Conservation (phyloP, 2,797 vertebrate species). For the Chaenodraco wilsoni region DNA sequence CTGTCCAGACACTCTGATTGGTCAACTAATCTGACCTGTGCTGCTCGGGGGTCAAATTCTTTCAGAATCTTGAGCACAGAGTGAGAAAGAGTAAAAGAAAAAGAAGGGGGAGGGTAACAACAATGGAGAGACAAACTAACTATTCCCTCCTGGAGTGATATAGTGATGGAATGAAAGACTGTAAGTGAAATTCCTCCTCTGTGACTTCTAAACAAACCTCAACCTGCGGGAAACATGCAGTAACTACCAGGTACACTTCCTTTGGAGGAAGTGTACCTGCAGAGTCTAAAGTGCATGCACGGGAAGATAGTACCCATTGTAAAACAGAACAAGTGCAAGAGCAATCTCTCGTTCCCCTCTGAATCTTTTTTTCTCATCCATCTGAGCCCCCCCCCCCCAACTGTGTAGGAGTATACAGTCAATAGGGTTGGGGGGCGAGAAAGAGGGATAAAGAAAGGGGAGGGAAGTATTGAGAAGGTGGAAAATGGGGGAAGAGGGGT, state of each 20-base stretch:
- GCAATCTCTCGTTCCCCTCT: conserved; percentile 40
- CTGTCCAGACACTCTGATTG: conserved; percentile 86
- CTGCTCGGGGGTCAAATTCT: conserved; percentile 86
- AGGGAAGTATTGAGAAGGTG: conserved; percentile 71
- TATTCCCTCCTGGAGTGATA: conserved; percentile 80
- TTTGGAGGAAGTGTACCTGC: conserved; percentile 27
- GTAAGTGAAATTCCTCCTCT: conserved; percentile 63
- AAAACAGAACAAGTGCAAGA: conserved; percentile 40
- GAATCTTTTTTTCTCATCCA: conserved; percentile 66
- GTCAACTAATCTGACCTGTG: conserved; percentile 85
- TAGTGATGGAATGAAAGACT: conserved; percentile 83
- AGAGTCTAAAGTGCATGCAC: conserved; percentile 14
- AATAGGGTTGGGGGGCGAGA: conserved; percentile 69
- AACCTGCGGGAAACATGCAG: conserved; percentile 25
- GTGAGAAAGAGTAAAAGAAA: conserved; percentile 79
- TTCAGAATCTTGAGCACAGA: conserved; percentile 84
- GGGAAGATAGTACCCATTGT: conserved; percentile 22
- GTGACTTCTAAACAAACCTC: conserved; percentile 45
- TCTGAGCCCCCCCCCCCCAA: conserved; percentile 49
- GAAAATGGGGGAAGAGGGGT: conserved; percentile 63
- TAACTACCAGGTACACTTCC: conserved; percentile 16
- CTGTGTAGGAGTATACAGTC: conserved; percentile 80
- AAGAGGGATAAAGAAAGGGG: conserved; percentile 65
- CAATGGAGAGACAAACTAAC: conserved; percentile 84
- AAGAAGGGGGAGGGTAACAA: conserved; percentile 77